Evolutionary conservation across 2,113 vertebrate genomes (phyloP).

Genomic region (Tapirus terrestris): DNA sequence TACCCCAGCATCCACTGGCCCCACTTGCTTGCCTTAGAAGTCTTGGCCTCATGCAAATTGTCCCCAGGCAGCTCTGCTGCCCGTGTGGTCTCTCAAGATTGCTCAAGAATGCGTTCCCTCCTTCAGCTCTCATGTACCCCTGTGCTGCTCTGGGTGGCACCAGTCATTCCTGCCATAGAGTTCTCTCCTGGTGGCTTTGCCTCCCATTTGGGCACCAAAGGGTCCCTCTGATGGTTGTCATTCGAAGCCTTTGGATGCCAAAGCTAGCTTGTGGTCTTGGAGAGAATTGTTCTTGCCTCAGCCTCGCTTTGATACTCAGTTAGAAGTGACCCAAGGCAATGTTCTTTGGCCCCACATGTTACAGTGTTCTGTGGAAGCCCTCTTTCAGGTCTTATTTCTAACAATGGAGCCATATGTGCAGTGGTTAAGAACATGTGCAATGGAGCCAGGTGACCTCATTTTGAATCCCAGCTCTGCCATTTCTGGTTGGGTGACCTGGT

Average conservation of each 20-base stretch:
- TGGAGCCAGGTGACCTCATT: background rate
- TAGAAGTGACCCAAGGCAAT: background rate
- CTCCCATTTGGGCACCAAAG: background rate
- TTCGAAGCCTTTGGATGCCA: background rate
- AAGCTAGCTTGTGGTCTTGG: background rate
- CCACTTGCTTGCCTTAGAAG: no score
- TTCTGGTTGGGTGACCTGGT: background rate
- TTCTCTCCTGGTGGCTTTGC: background rate
- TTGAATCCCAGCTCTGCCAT: background rate
- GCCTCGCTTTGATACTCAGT: background rate
- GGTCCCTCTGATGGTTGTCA: no score
- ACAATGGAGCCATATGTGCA: rapidly evolving
- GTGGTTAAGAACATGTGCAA: rapidly evolving
- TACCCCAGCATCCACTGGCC: background rate
- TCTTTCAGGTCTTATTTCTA: background rate
- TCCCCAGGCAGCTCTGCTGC: background rate
- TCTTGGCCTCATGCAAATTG: background rate
- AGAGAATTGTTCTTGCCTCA: background rate
- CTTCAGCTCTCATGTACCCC: rapidly evolving
- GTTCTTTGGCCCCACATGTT: background rate
- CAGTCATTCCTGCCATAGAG: rapidly evolving
- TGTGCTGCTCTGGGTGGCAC: background rate
- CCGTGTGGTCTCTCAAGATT: background rate
- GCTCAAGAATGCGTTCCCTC: background rate
- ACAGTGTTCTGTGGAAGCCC: background rate